Evolutionary conservation across 2,113 vertebrate species (phyloP).

Genomic region (Symphodus melops): DNA sequence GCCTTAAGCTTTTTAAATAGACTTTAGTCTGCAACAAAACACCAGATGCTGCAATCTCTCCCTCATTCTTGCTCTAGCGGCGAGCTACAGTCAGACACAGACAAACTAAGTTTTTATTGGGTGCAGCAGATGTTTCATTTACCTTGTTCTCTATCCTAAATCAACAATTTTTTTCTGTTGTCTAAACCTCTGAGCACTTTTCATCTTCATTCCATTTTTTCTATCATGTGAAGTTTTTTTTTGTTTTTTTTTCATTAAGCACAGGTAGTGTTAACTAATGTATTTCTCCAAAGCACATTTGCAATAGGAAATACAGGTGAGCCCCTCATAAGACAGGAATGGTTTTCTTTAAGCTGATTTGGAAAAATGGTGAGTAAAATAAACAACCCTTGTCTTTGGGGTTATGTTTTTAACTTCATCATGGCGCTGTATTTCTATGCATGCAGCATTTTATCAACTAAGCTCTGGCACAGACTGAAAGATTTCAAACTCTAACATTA

Average conservation of each 20-base stretch:
- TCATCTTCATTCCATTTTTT: background rate
- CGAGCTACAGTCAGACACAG: constrained; percentile 44
- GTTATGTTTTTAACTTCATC: too few relatives aligned
- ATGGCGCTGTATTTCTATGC: too few relatives aligned
- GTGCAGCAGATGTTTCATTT: constrained; percentile 63
- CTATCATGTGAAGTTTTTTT: background rate
- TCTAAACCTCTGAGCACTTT: background rate
- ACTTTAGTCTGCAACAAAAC: constrained; percentile 58
- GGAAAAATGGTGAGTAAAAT: too few relatives aligned
- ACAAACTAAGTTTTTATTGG: constrained; percentile 42
- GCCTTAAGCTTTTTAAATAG: constrained; percentile 63
- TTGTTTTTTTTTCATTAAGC: too few relatives aligned
- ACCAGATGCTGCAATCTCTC: constrained; percentile 74
- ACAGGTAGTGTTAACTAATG: background rate
- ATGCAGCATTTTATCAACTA: too few relatives aligned
- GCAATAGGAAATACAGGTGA: background rate
- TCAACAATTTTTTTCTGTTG: constrained; percentile 4
- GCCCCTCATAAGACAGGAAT: too few relatives aligned
- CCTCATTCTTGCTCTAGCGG: constrained; percentile 57
- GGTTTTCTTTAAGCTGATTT: too few relatives aligned
- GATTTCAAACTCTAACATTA: too few relatives aligned
- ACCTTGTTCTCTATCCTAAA: constrained; percentile 30
- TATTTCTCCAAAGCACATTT: background rate
- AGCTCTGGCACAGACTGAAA: too few relatives aligned
- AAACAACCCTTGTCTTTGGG: too few relatives aligned